Conservation (phyloP, 2,797 vertebrate species). For the Artibeus lituratus region DNA sequence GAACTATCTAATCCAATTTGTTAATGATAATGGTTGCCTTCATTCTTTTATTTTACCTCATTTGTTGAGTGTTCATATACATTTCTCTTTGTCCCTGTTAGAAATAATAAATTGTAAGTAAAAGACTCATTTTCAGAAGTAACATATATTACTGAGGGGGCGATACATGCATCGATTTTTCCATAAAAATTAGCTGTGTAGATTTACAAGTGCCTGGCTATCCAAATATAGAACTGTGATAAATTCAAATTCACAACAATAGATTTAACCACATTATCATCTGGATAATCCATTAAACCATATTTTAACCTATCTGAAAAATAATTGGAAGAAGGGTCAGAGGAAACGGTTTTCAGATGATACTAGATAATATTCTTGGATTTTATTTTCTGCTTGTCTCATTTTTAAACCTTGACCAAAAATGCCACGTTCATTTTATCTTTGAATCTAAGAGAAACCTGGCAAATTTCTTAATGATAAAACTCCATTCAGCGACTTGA, state of each 20-base stretch:
- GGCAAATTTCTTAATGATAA: slow-evolving; percentile 31
- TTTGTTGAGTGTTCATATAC: slow-evolving; percentile 35
- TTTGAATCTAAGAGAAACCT: slow-evolving; percentile 51
- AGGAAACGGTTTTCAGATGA: background rate
- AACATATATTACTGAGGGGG: slow-evolving; percentile 50
- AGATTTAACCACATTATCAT: slow-evolving; percentile 45
- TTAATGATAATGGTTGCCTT: background rate
- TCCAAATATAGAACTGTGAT: slow-evolving; percentile 46
- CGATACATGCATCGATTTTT: slow-evolving; percentile 49
- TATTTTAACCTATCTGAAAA: slow-evolving; percentile 50
- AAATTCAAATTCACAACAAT: slow-evolving; percentile 52
- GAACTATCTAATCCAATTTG: background rate
- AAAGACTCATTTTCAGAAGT: slow-evolving; percentile 45
- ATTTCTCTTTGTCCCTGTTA: slow-evolving; percentile 46
- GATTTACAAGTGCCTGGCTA: slow-evolving; percentile 43
- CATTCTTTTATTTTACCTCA: slow-evolving; percentile 38
- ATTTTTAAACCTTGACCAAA: slow-evolving; percentile 48
- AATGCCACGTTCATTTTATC: slow-evolving; percentile 33
- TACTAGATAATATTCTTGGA: background rate
- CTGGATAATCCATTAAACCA: slow-evolving; percentile 37
- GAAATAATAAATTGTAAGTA: slow-evolving; percentile 66
- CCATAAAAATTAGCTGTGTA: slow-evolving; percentile 26
- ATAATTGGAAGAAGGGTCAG: background rate
- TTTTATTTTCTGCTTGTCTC: background rate
- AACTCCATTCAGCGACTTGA: background rate